phyloP scores from a whole-genome alignment of 1,140 invertebrate species.

The Palaemon carinicauda region DNA sequence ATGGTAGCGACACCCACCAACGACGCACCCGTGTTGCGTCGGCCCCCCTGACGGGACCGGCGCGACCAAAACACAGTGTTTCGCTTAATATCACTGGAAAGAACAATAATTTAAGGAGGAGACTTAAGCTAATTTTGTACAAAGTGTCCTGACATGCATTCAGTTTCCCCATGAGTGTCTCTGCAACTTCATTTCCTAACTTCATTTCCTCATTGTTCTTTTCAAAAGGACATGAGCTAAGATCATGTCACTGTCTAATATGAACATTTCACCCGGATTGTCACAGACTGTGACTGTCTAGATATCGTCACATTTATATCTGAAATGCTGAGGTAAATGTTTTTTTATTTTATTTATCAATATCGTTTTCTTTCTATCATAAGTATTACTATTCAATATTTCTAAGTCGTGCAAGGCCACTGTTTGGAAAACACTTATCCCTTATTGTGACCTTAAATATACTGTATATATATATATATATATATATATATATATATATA shows the following conservation, averaged over 20 bases:
- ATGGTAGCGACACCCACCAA: no score
- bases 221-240: not conserved
- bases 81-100: slow-evolving; percentile 47
- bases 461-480: no score
- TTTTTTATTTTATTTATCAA: no score
- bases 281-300: no score
- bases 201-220: no score
- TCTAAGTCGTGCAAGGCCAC: not conserved
- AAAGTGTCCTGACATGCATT: slow-evolving; percentile 45
- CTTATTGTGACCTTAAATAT: not conserved
- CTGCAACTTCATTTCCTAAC: no score
- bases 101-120: slow-evolving; percentile 10
- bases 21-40: not conserved
- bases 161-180: slow-evolving; percentile 12
- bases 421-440: not conserved
- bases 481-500: no score
- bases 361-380: not conserved
- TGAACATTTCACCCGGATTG: not conserved
- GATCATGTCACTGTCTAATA: not conserved
- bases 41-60: not conserved
- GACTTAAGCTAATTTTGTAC: slow-evolving; percentile 57
- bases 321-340: no score
- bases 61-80: slow-evolving; percentile 30
- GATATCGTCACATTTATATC: no score
- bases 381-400: not conserved